Evolutionary conservation across 2,113 vertebrate species (phyloP).

Genomic region (Psephotus haematonotus): DNA sequence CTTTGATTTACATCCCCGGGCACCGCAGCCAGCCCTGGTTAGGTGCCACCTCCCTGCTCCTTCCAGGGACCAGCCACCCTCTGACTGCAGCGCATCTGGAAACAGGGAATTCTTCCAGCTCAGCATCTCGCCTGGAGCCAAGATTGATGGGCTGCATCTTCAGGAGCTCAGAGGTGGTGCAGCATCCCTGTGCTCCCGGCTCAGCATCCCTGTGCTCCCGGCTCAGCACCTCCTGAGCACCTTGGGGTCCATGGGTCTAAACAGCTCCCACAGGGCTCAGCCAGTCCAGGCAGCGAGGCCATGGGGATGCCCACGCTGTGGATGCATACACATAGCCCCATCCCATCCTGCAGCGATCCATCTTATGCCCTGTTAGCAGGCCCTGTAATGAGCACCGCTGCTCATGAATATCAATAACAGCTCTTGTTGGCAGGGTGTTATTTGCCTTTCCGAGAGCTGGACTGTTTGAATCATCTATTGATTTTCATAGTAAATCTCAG

Average conservation of each 20-base stretch:
- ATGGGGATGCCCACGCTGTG: fast-evolving
- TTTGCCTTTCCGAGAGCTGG: neutral
- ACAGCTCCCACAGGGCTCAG: fast-evolving
- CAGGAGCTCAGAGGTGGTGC: fast-evolving
- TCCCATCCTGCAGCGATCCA: neutral
- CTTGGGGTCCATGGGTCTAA: neutral
- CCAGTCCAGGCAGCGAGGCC: fast-evolving
- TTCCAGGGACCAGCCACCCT: neutral
- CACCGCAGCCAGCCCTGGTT: neutral
- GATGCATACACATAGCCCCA: neutral
- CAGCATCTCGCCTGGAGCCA: neutral
- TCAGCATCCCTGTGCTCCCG: neutral
- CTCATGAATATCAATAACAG: neutral
- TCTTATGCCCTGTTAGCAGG: neutral
- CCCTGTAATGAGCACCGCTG: neutral
- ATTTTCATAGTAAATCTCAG: neutral
- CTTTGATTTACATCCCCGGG: neutral
- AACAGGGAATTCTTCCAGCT: neutral
- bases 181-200: neutral
- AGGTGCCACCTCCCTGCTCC: neutral
- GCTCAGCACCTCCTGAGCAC: neutral
- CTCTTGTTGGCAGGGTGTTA: neutral
- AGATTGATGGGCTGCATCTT: neutral
- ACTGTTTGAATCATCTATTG: slow-evolving; percentile 21
- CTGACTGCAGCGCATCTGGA: fast-evolving